Conservation (phyloP, 2,888 invertebrate species). For the Aphodius granarius region DNA sequence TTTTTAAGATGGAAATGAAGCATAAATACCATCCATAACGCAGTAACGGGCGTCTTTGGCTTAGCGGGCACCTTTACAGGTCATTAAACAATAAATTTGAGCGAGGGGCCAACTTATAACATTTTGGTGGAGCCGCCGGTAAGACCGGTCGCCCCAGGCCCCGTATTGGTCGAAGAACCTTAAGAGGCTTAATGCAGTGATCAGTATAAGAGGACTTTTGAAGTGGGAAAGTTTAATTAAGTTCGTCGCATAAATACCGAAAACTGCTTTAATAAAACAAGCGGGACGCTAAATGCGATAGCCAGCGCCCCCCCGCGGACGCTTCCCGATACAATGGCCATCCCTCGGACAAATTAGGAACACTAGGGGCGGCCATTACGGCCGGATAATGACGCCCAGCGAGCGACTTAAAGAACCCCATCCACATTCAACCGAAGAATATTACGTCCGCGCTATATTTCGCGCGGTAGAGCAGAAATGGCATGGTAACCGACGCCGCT, state of each 20-base stretch:
- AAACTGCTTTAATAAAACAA: conserved; percentile 34
- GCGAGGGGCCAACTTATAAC: background rate
- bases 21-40: too few species aligned
- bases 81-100: conserved; percentile 12
- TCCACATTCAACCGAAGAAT: background rate
- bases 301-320: background rate
- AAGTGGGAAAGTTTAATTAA: conserved; percentile 43
- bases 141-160: conserved; percentile 11
- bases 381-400: conserved; percentile 2
- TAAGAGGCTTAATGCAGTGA: conserved; percentile 41
- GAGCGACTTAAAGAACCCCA: background rate
- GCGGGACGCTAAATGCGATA: background rate
- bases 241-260: conserved; percentile 43
- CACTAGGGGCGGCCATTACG: conserved; percentile 9
- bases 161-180: conserved; percentile 18
- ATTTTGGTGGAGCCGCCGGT: background rate
- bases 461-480: background rate
- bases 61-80: conserved; percentile 7
- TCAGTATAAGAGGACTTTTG: conserved; percentile 30
- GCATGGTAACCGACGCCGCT: background rate
- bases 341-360: conserved; percentile 9
- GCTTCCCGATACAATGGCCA: conserved; percentile 3
- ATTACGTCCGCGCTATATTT: background rate
- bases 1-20: too few species aligned
- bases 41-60: background rate